Evolutionary conservation across 2,888 invertebrate genomes (phyloP).

Genomic region (Drosophila fulvimacula): DNA sequence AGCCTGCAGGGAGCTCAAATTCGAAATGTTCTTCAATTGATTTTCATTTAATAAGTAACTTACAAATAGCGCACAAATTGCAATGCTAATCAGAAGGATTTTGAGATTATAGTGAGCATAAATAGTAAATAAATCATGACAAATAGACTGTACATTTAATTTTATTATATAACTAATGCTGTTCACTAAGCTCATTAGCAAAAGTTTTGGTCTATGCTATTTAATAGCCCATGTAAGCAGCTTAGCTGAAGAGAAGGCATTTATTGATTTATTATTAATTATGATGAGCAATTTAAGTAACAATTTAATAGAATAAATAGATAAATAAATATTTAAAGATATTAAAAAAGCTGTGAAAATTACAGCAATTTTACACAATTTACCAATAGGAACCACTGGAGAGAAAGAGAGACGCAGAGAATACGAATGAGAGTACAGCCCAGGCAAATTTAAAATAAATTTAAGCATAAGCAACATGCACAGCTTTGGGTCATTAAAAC

Average conservation of each 20-base stretch:
- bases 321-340: background rate
- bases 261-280: background rate
- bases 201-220: background rate
- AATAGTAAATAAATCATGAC: background rate
- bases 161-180: background rate
- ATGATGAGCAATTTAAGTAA: background rate
- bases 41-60: conserved; percentile 35
- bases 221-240: background rate
- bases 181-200: background rate
- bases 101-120: background rate
- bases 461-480: conserved; percentile 1
- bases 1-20: conserved; percentile 23
- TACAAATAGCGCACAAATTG: conserved; percentile 18
- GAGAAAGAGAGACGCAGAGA: background rate
- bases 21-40: conserved; percentile 44
- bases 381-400: background rate
- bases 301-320: background rate
- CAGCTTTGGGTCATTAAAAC: conserved; percentile 4
- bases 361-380: background rate
- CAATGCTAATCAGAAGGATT: conserved; percentile 26
- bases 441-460: background rate
- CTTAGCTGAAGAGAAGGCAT: background rate
- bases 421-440: background rate
- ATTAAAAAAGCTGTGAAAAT: background rate
- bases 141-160: background rate